phyloP scores from a whole-genome alignment of 2,888 invertebrate genomes.

The Plagodis dolabraria region DNA sequence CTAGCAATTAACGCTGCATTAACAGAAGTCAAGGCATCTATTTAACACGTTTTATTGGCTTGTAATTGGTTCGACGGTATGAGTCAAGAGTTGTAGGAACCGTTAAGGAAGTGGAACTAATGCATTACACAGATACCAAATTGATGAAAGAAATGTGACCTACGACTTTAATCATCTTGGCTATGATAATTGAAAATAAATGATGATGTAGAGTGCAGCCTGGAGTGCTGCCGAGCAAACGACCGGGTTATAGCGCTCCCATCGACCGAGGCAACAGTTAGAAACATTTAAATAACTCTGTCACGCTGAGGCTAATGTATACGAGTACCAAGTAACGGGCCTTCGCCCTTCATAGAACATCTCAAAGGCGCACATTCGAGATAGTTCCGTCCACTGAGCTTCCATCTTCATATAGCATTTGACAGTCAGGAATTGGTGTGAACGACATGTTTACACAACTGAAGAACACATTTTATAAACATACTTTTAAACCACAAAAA shows the following conservation, averaged over 20 bases:
- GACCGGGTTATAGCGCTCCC: constrained; percentile 65
- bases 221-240: constrained; percentile 45
- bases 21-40: constrained; percentile 42
- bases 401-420: constrained; percentile 38
- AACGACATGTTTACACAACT: constrained; percentile 60
- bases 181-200: constrained; percentile 36
- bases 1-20: constrained; percentile 44
- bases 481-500: constrained; percentile 35
- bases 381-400: constrained; percentile 39
- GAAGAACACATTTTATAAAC: constrained; percentile 50
- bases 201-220: constrained; percentile 38
- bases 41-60: constrained; percentile 44
- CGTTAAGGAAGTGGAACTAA: constrained; percentile 37
- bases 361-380: constrained; percentile 38
- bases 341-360: constrained; percentile 68
- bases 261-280: constrained; percentile 66
- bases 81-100: constrained; percentile 27
- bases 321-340: constrained; percentile 69
- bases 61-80: constrained; percentile 31
- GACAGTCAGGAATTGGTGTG: constrained; percentile 53
- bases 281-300: constrained; percentile 75
- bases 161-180: constrained; percentile 31
- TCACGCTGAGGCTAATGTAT: constrained; percentile 67
- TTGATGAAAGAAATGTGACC: constrained; percentile 30
- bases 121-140: constrained; percentile 31